Percentiles rank a stretch among this genome's conserved stretches.
These are phyloP conservation scores for Caenorhabditis japonica DNA, from an alignment of 2,888 invertebrate species.

Conservation along the genomic window DNA sequence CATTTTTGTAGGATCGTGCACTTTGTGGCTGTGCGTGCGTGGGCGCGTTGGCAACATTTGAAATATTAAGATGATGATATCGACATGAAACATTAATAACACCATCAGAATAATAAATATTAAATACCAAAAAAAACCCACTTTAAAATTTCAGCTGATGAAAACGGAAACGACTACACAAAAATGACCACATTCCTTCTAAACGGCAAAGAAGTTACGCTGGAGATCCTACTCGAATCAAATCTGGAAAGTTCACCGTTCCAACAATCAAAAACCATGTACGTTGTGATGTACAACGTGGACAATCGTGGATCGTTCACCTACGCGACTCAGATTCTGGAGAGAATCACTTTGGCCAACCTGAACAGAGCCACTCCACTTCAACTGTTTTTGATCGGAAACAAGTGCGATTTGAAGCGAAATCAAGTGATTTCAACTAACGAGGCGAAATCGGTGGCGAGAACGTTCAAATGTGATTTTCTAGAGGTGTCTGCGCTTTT, in stretches of 20 bases:
- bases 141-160: slow-evolving; percentile 50
- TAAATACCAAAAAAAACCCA: too few species aligned
- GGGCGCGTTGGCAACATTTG: too few species aligned
- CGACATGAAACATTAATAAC: neutral
- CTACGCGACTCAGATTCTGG: slow-evolving; percentile 70
- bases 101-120: slow-evolving; percentile 34
- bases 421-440: slow-evolving; percentile 68
- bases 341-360: slow-evolving; percentile 53
- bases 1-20: too few species aligned
- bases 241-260: slow-evolving; percentile 63
- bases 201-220: slow-evolving; percentile 71
- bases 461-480: slow-evolving; percentile 72
- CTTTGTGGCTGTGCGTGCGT: too few species aligned
- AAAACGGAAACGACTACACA: slow-evolving; percentile 39
- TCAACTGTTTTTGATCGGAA: slow-evolving; percentile 69
- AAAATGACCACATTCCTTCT: slow-evolving; percentile 63
- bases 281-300: slow-evolving; percentile 71
- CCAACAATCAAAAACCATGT: slow-evolving; percentile 58
- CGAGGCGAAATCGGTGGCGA: slow-evolving; percentile 73
- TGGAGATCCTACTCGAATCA: slow-evolving; percentile 73
- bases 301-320: slow-evolving; percentile 70
- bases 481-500: slow-evolving; percentile 71
- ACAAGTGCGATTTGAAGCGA: slow-evolving; percentile 73
- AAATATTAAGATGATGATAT: slow-evolving; percentile 17
- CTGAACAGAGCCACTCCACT: slow-evolving; percentile 33